These are phyloP conservation scores for Berghia stephanieae DNA, from an alignment of 1,140 invertebrate species.

Conservation along the genomic window DNA sequence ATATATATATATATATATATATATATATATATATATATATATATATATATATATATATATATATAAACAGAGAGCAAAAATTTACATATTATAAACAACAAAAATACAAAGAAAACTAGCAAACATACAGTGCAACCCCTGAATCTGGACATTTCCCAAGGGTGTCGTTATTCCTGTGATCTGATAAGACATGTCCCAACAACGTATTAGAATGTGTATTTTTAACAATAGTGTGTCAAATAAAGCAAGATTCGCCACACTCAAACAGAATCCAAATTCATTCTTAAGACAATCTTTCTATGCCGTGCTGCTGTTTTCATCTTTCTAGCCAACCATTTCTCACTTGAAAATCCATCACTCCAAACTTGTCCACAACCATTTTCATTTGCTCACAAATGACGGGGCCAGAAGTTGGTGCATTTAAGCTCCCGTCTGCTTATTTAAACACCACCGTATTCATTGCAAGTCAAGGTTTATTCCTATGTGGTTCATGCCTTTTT, in stretches of 20 bases:
- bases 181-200: background rate
- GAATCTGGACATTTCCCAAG: background rate
- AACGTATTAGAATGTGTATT: background rate
- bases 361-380: too few species aligned
- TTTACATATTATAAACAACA: background rate
- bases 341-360: too few species aligned
- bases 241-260: background rate
- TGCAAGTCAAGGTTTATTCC: too few species aligned
- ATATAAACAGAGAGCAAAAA: background rate
- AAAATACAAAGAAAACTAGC: background rate
- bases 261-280: too few species aligned
- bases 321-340: too few species aligned
- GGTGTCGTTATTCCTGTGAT: background rate
- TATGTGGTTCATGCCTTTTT: too few species aligned
- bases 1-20: background rate
- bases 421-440: too few species aligned
- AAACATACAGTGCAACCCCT: background rate
- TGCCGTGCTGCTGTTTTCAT: too few species aligned
- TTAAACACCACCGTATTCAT: too few species aligned
- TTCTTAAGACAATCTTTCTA: too few species aligned
- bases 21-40: conserved; percentile 26
- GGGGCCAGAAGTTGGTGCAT: too few species aligned
- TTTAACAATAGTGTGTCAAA: background rate
- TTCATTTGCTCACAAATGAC: too few species aligned
- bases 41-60: conserved; percentile 25